Conservation (phyloP, 2,888 invertebrate species). For the Hemaris fuciformis region DNA sequence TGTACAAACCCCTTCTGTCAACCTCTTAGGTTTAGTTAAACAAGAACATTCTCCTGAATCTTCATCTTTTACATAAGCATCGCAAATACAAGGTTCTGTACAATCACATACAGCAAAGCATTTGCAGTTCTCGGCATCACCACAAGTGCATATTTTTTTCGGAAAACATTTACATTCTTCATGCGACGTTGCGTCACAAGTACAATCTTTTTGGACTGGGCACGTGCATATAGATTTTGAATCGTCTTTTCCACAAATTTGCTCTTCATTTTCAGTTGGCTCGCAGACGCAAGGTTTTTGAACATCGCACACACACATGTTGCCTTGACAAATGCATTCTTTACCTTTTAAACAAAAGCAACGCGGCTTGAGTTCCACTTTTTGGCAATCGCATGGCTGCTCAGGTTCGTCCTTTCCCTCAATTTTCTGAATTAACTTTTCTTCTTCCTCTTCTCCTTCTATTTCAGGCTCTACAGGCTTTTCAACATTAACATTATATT, state of each 20-base stretch:
- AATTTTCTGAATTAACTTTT: constrained; percentile 14
- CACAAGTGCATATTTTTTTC: constrained; percentile 52
- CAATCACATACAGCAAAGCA: constrained; percentile 60
- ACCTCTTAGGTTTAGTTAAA: constrained; percentile 35
- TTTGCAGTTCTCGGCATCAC: constrained; percentile 57
- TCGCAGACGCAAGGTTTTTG: constrained; percentile 57
- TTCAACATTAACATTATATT: constrained; percentile 22
- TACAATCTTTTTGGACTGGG: constrained; percentile 42
- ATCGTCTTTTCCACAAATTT: constrained; percentile 43
- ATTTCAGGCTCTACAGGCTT: constrained; percentile 21
- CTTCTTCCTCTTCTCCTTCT: constrained; percentile 20
- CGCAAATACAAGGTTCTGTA: constrained; percentile 58
- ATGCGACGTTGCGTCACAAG: constrained; percentile 38
- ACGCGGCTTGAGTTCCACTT: constrained; percentile 36
- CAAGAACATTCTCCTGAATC: constrained; percentile 49
- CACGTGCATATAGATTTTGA: constrained; percentile 55
- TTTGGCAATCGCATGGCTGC: constrained; percentile 59
- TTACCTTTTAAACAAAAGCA: constrained; percentile 57
- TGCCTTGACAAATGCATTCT: constrained; percentile 49
- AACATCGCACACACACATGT: constrained; percentile 54
- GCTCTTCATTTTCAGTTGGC: constrained; percentile 34
- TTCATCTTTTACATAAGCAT: constrained; percentile 29
- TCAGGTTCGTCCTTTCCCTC: constrained; percentile 20
- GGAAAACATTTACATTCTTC: constrained; percentile 55
- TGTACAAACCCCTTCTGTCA: constrained; percentile 39